Evolutionary conservation across 2,888 invertebrate genomes (phyloP), one percentile per base, ranked within the genome.

Genomic region (Drosophila merina): DNA sequence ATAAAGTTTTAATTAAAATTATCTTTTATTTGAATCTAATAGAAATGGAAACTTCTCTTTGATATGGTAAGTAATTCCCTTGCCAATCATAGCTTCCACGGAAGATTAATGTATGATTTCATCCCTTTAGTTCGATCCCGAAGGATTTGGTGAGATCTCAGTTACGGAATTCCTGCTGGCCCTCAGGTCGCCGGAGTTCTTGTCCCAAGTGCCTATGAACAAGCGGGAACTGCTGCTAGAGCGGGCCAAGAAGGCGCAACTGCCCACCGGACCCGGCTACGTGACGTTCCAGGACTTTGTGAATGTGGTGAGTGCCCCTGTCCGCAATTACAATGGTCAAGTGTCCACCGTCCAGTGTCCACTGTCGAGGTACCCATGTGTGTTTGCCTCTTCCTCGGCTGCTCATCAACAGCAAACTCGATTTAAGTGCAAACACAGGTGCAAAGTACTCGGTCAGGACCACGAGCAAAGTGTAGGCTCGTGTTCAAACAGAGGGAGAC

Each of bases 241-340:
- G 86, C 95, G 95, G 91, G 95, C 95, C 38, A 93, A 94, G 79
- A 94, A 94, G 87, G 93, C 95, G 30, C 94, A 93, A 76, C 94
- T 94, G 79, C 92, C 92, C 52, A 88, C 71, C 70, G 92, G 92
- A 60, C 89, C 91, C 10, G 94, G 95, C 66, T 96, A 97, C 66
- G 96, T 97, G 86, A 97, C 97, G 40, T 97, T 97, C 92, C 97
- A 97, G 93, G 97, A 97, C 90, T 97, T 97, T 92, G 96, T 97
- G 79, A 97, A 97, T 93, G 96, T 97, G 95, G 97, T 97, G 91
- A 97, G 97, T 95, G 40, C 31, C 64, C 66, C 49, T 57, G 44
- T 72, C 57, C 30, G 52, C 63, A 66, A 50, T 63, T 42, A 26
- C 60, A 31, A 28, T 50, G 44, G 50, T 49, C 64, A 58, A 48